Evolutionary conservation across 1,140 invertebrate genomes (phyloP), one percentile per base, ranked within the genome.

Genomic region (Eupristina koningsbergeri): DNA sequence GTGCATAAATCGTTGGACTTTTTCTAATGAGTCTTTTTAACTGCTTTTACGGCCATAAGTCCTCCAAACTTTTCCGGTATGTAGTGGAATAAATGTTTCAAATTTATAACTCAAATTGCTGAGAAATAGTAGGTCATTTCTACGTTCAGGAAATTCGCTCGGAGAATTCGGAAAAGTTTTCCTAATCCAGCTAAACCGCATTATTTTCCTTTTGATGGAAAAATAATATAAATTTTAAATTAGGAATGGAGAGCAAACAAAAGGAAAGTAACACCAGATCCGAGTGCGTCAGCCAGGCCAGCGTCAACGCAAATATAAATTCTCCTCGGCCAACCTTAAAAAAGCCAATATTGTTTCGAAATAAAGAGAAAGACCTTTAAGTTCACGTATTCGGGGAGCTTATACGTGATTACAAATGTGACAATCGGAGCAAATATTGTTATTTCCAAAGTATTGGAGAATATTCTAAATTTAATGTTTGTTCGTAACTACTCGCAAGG

Each of bases 31-130:
- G 26, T 74, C 71, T 74, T 50, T 74, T 74, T 50, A 39, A 71
- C 34, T 36, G 39, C 34, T 41, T 26, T 41, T 39, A 26, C 34
- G 34, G 67, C 26, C 19, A 22, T 69, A 26, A 41, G 36, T 71
- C 3, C 45, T 81, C 6, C 41, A 1, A 86, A 84, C 53, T 47
- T 84, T 17, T 61, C 84, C 19, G 22, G 3, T 58, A 26, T 85
- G 36, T 73, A 17, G 13, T 36, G 3, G 47, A 76, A 22, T n/a
- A 45, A 73, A 73, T 41, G 29, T 41, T 39, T 73, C 36, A 73
- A 73, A 39, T 73, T 26, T n/a, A 34, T 39, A 73, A 73, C 19
- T 73, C 34, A 11, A 3, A 31, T 31, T 64, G 31, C 31, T 58
- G 26, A 26, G 22, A 58, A 58, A 26, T 3, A 26, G 53, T 22